Conservation (phyloP, 2,797 vertebrate species). For the Octomys mimax region DNA sequence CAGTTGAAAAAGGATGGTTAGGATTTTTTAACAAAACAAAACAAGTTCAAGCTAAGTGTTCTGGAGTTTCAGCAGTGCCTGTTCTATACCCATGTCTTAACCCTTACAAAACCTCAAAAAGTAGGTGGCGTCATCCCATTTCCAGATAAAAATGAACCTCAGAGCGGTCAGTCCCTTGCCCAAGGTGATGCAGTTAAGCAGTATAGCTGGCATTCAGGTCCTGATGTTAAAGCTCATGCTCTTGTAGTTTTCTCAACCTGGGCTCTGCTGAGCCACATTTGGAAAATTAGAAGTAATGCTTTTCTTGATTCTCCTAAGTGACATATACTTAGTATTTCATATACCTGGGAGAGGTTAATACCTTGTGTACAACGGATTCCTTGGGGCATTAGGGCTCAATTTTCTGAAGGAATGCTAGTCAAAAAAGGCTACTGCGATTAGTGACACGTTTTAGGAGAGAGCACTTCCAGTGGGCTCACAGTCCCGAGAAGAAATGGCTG, state of each 20-base stretch:
- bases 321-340: slow-evolving; percentile 30
- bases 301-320: slow-evolving; percentile 51
- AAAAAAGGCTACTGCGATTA: neutral
- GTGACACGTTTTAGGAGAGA: slow-evolving; percentile 26
- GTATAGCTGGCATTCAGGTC: neutral
- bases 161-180: neutral
- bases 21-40: neutral
- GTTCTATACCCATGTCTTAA: neutral
- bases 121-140: neutral
- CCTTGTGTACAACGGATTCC: neutral
- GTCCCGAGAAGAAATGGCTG: neutral
- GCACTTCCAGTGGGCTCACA: neutral
- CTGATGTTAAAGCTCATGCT: neutral
- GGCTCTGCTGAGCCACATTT: slow-evolving; percentile 12
- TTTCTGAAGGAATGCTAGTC: slow-evolving; percentile 9
- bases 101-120: neutral
- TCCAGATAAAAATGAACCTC: slow-evolving; percentile 1
- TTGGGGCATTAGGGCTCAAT: slow-evolving; percentile 41
- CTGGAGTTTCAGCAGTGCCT: neutral
- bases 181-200: neutral
- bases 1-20: neutral
- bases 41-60: neutral
- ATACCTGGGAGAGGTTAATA: slow-evolving; percentile 55
- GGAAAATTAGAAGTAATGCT: slow-evolving; percentile 47
- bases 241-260: neutral